These are phyloP conservation scores for Ornithoptera priamus DNA, from an alignment of 2,888 invertebrate species.

Conservation along the genomic window DNA sequence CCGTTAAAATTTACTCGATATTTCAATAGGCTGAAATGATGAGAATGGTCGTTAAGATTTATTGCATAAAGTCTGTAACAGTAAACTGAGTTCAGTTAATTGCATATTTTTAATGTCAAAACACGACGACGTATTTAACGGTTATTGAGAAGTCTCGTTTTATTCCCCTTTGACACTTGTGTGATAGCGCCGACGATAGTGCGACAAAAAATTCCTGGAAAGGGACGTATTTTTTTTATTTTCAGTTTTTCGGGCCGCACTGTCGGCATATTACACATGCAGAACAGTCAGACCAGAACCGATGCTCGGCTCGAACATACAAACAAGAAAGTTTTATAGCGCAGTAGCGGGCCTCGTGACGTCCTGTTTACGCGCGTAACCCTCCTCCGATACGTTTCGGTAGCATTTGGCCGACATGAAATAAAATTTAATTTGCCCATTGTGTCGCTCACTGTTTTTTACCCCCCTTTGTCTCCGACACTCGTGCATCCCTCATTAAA, in stretches of 20 bases:
- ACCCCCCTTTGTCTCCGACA: conserved; percentile 28
- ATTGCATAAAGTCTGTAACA: no score
- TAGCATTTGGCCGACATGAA: conserved; percentile 57
- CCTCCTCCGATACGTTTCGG: conserved; percentile 48
- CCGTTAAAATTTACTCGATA: no score
- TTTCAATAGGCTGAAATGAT: no score
- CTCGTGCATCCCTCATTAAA: conserved; percentile 31
- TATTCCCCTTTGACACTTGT: conserved; percentile 47
- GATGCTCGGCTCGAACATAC: conserved; percentile 40
- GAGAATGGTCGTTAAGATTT: no score
- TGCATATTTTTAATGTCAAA: no score
- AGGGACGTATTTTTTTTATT: conserved; percentile 52
- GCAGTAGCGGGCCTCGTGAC: conserved; percentile 55
- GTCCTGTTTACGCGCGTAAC: conserved; percentile 58
- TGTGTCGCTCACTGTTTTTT: conserved; percentile 48
- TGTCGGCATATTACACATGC: conserved; percentile 63
- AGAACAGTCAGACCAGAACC: conserved; percentile 63
- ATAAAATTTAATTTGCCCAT: conserved; percentile 73
- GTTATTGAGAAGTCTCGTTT: conserved; percentile 32
- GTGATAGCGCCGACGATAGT: conserved; percentile 61
- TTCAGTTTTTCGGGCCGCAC: conserved; percentile 50
- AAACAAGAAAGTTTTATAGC: conserved; percentile 45
- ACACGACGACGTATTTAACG: not conserved
- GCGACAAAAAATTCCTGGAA: conserved; percentile 48
- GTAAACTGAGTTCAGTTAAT: no score